Evolutionary conservation across 2,113 vertebrate species (phyloP).

Genomic region (Chloroceryle aenea): DNA sequence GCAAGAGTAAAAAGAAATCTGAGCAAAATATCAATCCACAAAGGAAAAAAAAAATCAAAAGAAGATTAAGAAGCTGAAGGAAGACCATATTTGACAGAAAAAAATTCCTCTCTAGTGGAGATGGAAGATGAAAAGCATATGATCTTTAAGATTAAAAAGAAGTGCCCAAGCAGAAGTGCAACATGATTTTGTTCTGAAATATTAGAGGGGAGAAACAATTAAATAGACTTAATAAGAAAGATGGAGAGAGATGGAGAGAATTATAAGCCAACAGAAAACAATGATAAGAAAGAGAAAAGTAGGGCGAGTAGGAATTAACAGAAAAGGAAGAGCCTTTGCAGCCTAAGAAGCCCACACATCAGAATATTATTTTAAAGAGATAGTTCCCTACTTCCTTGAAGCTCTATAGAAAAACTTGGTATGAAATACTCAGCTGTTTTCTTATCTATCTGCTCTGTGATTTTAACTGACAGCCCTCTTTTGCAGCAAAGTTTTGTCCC

Average conservation of each 20-base stretch:
- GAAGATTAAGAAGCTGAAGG: constrained; percentile 30
- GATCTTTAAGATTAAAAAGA: constrained; percentile 5
- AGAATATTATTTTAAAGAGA: background rate
- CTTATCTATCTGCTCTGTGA: background rate
- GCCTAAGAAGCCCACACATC: background rate
- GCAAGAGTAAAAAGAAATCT: background rate
- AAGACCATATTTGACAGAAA: background rate
- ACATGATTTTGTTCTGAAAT: background rate
- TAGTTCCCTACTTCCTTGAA: background rate
- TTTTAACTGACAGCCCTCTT: background rate
- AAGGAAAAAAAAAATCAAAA: background rate
- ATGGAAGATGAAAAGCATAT: constrained; percentile 2
- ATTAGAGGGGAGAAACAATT: background rate
- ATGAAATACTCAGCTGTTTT: background rate
- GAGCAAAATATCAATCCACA: background rate
- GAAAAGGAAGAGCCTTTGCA: background rate
- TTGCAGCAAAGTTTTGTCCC: background rate
- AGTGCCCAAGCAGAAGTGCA: background rate
- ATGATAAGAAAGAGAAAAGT: background rate
- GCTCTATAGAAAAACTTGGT: background rate
- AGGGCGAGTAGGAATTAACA: background rate
- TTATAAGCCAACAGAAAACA: background rate
- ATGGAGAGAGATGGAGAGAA: background rate
- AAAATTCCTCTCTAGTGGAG: background rate
- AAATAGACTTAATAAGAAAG: background rate